A percentile compares a stretch with the other conserved stretches of the same genome.
phyloP scores from a whole-genome alignment of 2,797 vertebrate species.

The Arrhamphus sclerolepis region DNA sequence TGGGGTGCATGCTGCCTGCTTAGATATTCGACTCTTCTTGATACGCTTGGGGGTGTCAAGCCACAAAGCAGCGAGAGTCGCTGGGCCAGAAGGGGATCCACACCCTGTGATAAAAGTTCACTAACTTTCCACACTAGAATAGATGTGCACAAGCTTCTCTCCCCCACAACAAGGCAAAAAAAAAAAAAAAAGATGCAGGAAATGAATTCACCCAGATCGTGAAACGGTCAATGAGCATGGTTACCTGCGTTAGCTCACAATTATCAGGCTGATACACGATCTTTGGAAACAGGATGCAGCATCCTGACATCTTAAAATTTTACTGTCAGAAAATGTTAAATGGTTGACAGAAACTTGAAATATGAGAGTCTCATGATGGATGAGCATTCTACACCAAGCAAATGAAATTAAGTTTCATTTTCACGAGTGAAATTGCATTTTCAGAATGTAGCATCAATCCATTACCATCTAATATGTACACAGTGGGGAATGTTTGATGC shows the following conservation, averaged over 20 bases:
- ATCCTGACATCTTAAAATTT: too few species aligned
- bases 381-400: too few species aligned
- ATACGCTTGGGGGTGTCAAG: slow-evolving; percentile 43
- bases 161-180: background rate
- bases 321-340: too few species aligned
- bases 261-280: too few species aligned
- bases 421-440: too few species aligned
- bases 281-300: background rate
- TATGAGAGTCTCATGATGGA: too few species aligned
- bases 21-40: slow-evolving; percentile 47
- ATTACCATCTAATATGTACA: background rate
- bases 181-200: slow-evolving; percentile 1
- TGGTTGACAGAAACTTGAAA: too few species aligned
- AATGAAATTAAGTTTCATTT: too few species aligned
- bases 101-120: slow-evolving; percentile 37
- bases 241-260: too few species aligned
- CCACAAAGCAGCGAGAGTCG: slow-evolving; percentile 36
- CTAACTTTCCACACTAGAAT: slow-evolving; percentile 8
- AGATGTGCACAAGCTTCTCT: background rate
- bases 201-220: background rate
- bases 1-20: slow-evolving; percentile 40
- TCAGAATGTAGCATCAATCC: too few species aligned
- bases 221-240: background rate
- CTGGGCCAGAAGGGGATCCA: slow-evolving; percentile 25
- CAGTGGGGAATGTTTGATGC: background rate